phyloP scores from a whole-genome alignment of 2,113 vertebrate genomes.

The Epinephelus cyanopodus region DNA sequence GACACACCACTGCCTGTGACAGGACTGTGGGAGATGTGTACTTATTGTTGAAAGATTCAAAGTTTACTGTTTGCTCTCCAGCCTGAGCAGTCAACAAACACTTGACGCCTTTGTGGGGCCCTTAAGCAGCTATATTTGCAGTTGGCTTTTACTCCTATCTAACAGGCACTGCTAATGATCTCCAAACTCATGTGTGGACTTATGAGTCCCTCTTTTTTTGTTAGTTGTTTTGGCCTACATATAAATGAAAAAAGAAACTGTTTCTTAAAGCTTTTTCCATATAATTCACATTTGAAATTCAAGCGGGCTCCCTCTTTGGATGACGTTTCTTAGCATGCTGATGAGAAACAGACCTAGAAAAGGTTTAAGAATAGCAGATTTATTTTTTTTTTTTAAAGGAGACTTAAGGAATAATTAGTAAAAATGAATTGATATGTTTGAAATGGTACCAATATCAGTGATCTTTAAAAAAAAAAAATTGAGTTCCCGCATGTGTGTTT shows the following conservation, averaged over 20 bases:
- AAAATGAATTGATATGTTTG: conserved; percentile 47
- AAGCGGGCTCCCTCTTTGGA: neutral
- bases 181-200: conserved; percentile 74
- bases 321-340: neutral
- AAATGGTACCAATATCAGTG: neutral
- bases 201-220: conserved; percentile 36
- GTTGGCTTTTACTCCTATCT: conserved; percentile 85
- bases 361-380: neutral
- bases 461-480: conserved; percentile 59
- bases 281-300: conserved; percentile 25
- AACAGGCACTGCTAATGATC: conserved; percentile 85
- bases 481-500: conserved; percentile 68
- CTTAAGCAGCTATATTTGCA: conserved; percentile 90
- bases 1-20: conserved; percentile 45
- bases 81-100: conserved; percentile 92
- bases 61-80: conserved; percentile 89
- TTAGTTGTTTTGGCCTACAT: conserved; percentile 54
- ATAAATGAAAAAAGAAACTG: conserved; percentile 1
- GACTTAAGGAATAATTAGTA: neutral
- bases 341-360: conserved; percentile 31
- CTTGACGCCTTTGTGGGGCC: conserved; percentile 90
- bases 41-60: conserved; percentile 87
- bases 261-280: conserved; percentile 1
- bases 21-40: conserved; percentile 74
- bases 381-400: neutral